Conservation (phyloP, 2,888 invertebrate genomes). For the Lordiphosa andalusiaca region DNA sequence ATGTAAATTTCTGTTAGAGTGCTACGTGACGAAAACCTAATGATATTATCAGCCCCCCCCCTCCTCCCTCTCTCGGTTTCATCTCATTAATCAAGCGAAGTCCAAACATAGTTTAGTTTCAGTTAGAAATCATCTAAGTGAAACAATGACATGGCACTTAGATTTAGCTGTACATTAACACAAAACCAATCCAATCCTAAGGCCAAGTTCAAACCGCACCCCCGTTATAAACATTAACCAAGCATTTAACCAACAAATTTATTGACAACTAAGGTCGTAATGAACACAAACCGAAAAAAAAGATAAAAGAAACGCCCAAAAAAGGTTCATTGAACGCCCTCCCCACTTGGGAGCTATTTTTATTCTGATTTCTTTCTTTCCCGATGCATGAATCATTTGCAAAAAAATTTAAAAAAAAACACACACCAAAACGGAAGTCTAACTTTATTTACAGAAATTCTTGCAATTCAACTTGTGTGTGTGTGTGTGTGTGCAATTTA, state of each 20-base stretch:
- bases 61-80: slow-evolving; percentile 24
- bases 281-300: slow-evolving; percentile 14
- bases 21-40: slow-evolving; percentile 40
- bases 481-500: slow-evolving; percentile 50
- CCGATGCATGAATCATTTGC: slow-evolving; percentile 47
- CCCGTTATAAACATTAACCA: slow-evolving; percentile 46
- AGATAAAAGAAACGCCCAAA: slow-evolving; percentile 18
- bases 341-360: slow-evolving; percentile 42
- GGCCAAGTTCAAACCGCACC: slow-evolving; percentile 60
- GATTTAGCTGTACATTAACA: slow-evolving; percentile 17
- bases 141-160: slow-evolving; percentile 8
- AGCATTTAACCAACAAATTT: slow-evolving; percentile 17
- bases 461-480: slow-evolving; percentile 51
- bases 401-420: slow-evolving; percentile 36
- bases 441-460: slow-evolving; percentile 53
- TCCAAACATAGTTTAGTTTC: slow-evolving; percentile 19
- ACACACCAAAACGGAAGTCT: slow-evolving; percentile 37
- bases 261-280: slow-evolving; percentile 56
- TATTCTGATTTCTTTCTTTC: slow-evolving; percentile 46
- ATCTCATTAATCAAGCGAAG: slow-evolving; percentile 25
- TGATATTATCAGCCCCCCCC: slow-evolving; percentile 36
- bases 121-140: not conserved
- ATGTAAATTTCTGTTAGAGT: slow-evolving; percentile 34
- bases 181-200: slow-evolving; percentile 32
- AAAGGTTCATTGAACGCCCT: slow-evolving; percentile 55